Base-by-base conservation (phyloP, 2,888 invertebrate species). In the Xestia rhomboidea region DNA sequence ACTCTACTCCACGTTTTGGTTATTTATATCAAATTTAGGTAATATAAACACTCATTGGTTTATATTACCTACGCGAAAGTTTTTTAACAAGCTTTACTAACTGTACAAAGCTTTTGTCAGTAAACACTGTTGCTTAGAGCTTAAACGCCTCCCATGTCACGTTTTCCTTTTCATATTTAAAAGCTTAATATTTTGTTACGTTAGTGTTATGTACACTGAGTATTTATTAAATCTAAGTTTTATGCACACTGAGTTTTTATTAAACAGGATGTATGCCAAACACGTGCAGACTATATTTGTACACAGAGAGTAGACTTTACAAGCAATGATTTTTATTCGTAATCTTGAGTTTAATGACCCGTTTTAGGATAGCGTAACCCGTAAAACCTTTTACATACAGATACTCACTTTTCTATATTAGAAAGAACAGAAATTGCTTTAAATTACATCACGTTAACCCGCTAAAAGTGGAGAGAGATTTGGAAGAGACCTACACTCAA, bases 311-410 rank as follows among this genome's bases (percentile, higher is more conserved):
- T 34, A 27, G 49, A 27, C 62, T 27, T 68, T 62, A 62, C 62
- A 44, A 62, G 38, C 27, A 41, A 74, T 77, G 62, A 73, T 69
- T 85, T 77, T 72, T 85, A 82, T 85, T 72, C 41, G 64, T 62
- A 49, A 57, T 68, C 41, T 30, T 66, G 27, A 77, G 60, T 66
- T 74, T 72, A 72, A 70, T 82, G 70, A 44, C 18, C 57, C 44
- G 68, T 76, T 85, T 80, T 73, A 67, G 84, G 51, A 57, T n/a
- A 66, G 66, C 46, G 21, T n/a, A 46, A 44, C 30, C 11, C 63
- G 41, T 81, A 54, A 74, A 77, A 82, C 60, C 60, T 66, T 76
- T 69, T 66, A 69, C n/a, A 27, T 62, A 34, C 60, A 18, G 51
- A 21, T 41, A 57, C 3, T 24, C 64, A 57, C 27, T 51, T 67